Base-by-base conservation (phyloP, 1,140 invertebrate species). In the Proales similis region DNA sequence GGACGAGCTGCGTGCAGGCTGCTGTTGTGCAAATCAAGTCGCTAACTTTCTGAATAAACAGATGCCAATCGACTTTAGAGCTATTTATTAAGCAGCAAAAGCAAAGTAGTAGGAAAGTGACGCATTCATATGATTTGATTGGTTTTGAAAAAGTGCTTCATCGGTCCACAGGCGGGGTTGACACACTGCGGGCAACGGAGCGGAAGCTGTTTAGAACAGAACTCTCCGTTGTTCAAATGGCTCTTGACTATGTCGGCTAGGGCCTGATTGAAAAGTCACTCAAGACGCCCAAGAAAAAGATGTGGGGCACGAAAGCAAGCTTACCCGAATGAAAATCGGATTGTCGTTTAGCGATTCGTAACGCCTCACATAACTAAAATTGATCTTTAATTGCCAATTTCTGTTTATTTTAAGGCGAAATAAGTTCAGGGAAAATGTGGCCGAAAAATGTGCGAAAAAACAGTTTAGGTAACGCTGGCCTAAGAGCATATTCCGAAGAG, bases 261-360 rank as follows among this genome's bases (percentile, higher is more conserved):
- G 0, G 87, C 87, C 65, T 88, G 64, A 19, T 67, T 64, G 5
- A 47, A 66, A 67, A 29, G 29, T 20, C 20, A 22, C n/a, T n/a
- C n/a, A n/a, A n/a, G n/a, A n/a, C 22, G 46, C 39, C 11, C 9
- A 12, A 26, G 26, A 19, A 42, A 32, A 22, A 29, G 24, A 30
- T 14, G 27, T 26, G n/a, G n/a, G n/a, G n/a, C n/a, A n/a, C 39
- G 3, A 29, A 30, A 51, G 38, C 9, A 17, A 26, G 63, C 42
- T 62, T 67, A 78, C 78, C 66, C 74, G 79, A 64, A 95, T 93
- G 72, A 97, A 97, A 4, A 86, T 72, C 1, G 88, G 87, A 78
- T 93, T 88, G 73, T 90, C 90, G 76, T 97, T 97, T 2, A 91
- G 88, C 2, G 91, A 83, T 1, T 86, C 82, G 20, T 88, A 87